Base-by-base conservation (phyloP, 2,113 vertebrate species). In the Amazona guildingii region DNA sequence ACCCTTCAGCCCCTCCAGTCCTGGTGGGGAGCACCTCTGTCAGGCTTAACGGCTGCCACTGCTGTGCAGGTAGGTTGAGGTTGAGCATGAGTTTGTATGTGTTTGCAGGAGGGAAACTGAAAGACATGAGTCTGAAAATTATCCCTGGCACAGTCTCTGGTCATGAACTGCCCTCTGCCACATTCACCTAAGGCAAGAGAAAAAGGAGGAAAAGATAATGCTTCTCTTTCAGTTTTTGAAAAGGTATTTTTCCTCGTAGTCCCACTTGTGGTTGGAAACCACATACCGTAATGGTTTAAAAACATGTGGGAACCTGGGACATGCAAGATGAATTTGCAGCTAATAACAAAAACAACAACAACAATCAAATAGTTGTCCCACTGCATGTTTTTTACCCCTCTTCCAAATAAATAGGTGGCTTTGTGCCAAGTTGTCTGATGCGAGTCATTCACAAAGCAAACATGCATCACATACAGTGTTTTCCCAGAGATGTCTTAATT, bases 41-140 rank as follows among this genome's bases (percentile, higher is more conserved):
- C 1, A 2, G 66, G n/a, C 33, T 82, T 70, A 73, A 31, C 0
- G 1, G 9, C 37, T 0, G 3, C 21, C 2, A 2, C 48, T 64
- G 57, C 35, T 17, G 10, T 55, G 23, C 6, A 54, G 51, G 35
- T 61, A 21, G 31, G 48, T 18, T 23, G 13, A 48, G 67, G 7
- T 9, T 25, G 31, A 54, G 8, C 11, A 17, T 0, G 7, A 28
- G 11, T 11, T 13, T 55, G 5, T 39, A 6, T 43, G 37, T 14
- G 17, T 39, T 46, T 75, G 35, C 20, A 76, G 31, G n/a, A 54
- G 43, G 27, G 8, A 49, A 1, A 23, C 18, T 59, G 73, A 54
- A 57, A 37, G n/a, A 49, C 11, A 27, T 0, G 1, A 5, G 10
- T 25, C 31, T 78, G 70, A 69, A 75, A 64, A 79, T 51, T 51